Conservation (phyloP, 2,888 invertebrate species). For the Rosalia funebris region DNA sequence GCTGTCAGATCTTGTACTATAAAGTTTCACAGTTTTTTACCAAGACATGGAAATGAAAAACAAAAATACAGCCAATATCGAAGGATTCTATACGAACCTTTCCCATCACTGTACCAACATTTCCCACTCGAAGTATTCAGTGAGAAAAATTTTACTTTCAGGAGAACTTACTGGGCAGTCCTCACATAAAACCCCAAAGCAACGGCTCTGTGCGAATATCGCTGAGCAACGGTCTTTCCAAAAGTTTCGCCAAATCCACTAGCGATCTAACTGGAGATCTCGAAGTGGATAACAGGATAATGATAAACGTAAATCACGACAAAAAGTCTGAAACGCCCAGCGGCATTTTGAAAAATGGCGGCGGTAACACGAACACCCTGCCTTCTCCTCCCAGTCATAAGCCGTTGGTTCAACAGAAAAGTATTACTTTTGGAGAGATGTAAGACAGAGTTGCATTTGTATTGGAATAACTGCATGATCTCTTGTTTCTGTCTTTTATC, state of each 20-base stretch:
- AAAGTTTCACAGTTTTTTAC: too few species aligned
- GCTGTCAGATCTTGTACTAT: too few species aligned
- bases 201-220: constrained; percentile 62
- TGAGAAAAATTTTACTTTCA: constrained; percentile 43
- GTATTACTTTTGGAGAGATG: constrained; percentile 65
- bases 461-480: constrained; percentile 11
- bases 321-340: constrained; percentile 60
- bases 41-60: too few species aligned
- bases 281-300: constrained; percentile 56
- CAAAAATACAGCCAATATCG: too few species aligned
- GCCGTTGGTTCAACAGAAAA: constrained; percentile 61
- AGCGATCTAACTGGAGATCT: constrained; percentile 52
- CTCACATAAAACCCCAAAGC: constrained; percentile 58
- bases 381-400: constrained; percentile 48
- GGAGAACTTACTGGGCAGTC: constrained; percentile 58
- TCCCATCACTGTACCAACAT: background rate
- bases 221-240: constrained; percentile 55
- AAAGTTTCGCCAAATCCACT: constrained; percentile 59
- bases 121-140: background rate
- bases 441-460: constrained; percentile 52
- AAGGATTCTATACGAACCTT: too few species aligned
- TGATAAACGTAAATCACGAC: constrained; percentile 57
- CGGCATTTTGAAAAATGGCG: constrained; percentile 67
- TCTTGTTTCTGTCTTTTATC: background rate
- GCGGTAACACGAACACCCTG: constrained; percentile 45